These are phyloP conservation scores for Agapetus fuscipes DNA, from an alignment of 2,888 invertebrate species.

Conservation along the genomic window DNA sequence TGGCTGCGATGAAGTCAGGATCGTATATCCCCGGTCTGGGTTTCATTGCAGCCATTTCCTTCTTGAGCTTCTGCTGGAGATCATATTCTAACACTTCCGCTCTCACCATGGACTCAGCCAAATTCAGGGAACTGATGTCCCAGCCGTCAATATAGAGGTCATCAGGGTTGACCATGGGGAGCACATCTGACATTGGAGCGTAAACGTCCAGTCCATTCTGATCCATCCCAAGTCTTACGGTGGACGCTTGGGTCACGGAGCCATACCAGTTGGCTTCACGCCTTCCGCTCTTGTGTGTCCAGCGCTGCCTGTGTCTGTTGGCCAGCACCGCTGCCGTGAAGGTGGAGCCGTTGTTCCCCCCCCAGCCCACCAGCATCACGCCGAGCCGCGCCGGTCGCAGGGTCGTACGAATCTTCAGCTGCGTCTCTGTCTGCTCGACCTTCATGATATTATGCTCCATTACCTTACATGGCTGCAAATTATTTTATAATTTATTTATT, in stretches of 20 bases:
- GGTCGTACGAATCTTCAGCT: constrained; percentile 66
- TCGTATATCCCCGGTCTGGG: constrained; percentile 84
- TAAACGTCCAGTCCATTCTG: constrained; percentile 60
- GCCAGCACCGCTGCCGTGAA: constrained; percentile 83
- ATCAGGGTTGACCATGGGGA: constrained; percentile 87
- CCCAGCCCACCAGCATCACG: constrained; percentile 93
- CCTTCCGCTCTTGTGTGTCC: constrained; percentile 75
- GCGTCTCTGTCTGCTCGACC: constrained; percentile 55
- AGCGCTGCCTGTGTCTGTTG: constrained; percentile 65
- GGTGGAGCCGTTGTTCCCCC: constrained; percentile 96
- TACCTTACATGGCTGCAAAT: too few species aligned
- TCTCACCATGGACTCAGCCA: constrained; percentile 80
- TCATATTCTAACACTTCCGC: constrained; percentile 78
- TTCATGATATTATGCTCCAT: too few species aligned
- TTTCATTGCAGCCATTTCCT: constrained; percentile 60
- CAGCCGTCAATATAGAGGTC: constrained; percentile 82
- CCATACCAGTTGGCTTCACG: constrained; percentile 84
- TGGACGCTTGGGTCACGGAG: constrained; percentile 86
- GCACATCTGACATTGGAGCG: constrained; percentile 67
- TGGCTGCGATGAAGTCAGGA: constrained; percentile 91
- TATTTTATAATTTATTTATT: too few species aligned
- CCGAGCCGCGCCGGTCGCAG: constrained; percentile 74
- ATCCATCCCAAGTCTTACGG: constrained; percentile 70
- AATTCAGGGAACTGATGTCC: constrained; percentile 76
- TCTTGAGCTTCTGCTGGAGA: constrained; percentile 67